phyloP scores from a whole-genome alignment of 1,140 invertebrate genomes.

The Leptestheria dahalacensis region DNA sequence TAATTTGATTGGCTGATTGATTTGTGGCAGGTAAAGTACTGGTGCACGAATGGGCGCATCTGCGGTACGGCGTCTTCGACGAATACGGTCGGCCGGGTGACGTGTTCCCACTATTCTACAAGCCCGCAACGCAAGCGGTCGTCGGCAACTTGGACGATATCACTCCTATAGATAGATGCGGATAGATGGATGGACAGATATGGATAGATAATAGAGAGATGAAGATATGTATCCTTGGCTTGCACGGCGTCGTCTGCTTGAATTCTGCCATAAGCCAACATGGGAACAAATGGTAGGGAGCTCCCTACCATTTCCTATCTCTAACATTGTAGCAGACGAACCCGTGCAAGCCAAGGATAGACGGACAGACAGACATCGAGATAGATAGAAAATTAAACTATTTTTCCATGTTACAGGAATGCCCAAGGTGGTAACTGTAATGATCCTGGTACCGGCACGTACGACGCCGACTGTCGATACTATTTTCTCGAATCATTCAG shows the following conservation, averaged over 20 bases:
- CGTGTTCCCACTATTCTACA: conserved; percentile 25
- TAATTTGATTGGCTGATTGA: background rate
- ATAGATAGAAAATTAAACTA: background rate
- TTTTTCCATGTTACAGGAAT: background rate
- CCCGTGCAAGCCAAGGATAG: too few relatives aligned
- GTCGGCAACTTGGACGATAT: background rate
- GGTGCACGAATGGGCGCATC: conserved; percentile 33
- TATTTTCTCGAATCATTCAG: background rate
- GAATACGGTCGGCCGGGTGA: conserved; percentile 29
- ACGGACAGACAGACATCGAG: too few relatives aligned
- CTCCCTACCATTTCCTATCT: too few relatives aligned
- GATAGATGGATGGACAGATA: too few relatives aligned
- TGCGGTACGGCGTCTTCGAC: conserved; percentile 34
- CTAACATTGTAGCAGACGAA: too few relatives aligned
- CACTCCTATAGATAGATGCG: too few relatives aligned
- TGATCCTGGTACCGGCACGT: background rate
- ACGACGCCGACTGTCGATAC: background rate
- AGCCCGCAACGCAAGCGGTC: background rate
- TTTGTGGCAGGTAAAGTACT: conserved; percentile 26
- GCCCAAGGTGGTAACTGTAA: background rate
- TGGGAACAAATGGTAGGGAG: too few relatives aligned
- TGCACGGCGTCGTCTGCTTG: too few relatives aligned
- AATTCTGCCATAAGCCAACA: too few relatives aligned
- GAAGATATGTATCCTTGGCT: too few relatives aligned
- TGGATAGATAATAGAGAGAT: too few relatives aligned